phyloP scores from a whole-genome alignment of 1,140 invertebrate genomes.

The Nymphalis io region DNA sequence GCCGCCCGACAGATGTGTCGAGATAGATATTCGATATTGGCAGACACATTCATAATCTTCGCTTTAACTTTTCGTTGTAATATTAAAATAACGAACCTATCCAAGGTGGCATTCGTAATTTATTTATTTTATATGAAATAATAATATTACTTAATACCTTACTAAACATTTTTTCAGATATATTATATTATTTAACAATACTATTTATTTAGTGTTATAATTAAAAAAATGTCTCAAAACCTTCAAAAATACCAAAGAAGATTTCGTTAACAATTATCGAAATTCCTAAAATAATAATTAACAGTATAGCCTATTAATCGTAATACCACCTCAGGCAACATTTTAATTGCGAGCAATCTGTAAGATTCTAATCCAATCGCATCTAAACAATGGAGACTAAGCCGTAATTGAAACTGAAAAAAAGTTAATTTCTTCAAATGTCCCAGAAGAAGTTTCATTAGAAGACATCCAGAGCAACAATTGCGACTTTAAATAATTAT shows the following conservation, averaged over 20 bases:
- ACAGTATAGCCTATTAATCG: conserved; percentile 3
- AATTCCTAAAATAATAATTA: conserved; percentile 14
- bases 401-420: conserved; percentile 64
- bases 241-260: not conserved
- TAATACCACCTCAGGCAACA: conserved; percentile 3
- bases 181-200: not conserved
- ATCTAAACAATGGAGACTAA: conserved; percentile 55
- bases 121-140: not conserved
- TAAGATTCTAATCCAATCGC: conserved; percentile 22
- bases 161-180: conserved; percentile 34
- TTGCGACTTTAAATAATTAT: conserved; percentile 78
- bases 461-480: conserved; percentile 67
- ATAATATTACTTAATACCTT: no score
- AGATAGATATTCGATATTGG: conserved; percentile 75
- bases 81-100: conserved; percentile 63
- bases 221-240: not conserved
- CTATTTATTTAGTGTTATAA: no score
- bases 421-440: conserved; percentile 51
- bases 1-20: conserved; percentile 75
- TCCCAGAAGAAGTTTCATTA: conserved; percentile 63
- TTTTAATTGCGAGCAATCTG: conserved; percentile 15
- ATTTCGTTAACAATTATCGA: not conserved
- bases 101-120: conserved; percentile 47
- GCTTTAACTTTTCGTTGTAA: conserved; percentile 67
- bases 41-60: conserved; percentile 79